Conservation (phyloP, 1,140 invertebrate genomes). For the Drosophila sproati region DNA sequence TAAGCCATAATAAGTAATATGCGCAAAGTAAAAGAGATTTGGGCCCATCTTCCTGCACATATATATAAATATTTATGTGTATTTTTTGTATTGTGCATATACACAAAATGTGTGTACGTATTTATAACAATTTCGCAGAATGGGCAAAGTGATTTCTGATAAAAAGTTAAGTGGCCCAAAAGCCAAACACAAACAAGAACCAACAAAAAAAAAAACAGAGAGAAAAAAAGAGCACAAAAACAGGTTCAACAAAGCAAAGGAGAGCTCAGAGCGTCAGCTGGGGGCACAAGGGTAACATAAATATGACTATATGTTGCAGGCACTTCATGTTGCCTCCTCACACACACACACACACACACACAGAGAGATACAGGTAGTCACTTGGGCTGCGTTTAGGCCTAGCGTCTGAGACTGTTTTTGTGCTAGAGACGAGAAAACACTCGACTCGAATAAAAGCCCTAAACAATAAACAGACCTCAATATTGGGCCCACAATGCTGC, state of each 20-base stretch:
- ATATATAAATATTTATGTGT: background rate
- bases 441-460: no score
- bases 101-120: conserved; percentile 12
- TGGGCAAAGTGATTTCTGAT: conserved; percentile 70
- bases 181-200: conserved; percentile 31
- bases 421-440: no score
- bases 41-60: conserved; percentile 6
- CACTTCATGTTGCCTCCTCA: conserved; percentile 26
- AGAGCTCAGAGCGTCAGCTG: conserved; percentile 6
- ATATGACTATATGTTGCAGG: conserved; percentile 72
- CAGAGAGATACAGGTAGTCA: conserved; percentile 1
- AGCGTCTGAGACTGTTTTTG: no score
- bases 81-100: background rate
- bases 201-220: conserved; percentile 25
- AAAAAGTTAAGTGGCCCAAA: conserved; percentile 77
- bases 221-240: conserved; percentile 55
- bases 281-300: conserved; percentile 66
- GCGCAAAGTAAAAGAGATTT: conserved; percentile 18
- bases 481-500: no score
- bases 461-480: no score
- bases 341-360: conserved; percentile 14
- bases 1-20: conserved; percentile 13
- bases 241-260: conserved; percentile 57
- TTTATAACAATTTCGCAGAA: conserved; percentile 70
- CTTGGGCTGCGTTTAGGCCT: no score